Evolutionary conservation across 2,888 invertebrate genomes (phyloP), one percentile per base, ranked within the genome.

Genomic region (Argyresthia albistria): DNA sequence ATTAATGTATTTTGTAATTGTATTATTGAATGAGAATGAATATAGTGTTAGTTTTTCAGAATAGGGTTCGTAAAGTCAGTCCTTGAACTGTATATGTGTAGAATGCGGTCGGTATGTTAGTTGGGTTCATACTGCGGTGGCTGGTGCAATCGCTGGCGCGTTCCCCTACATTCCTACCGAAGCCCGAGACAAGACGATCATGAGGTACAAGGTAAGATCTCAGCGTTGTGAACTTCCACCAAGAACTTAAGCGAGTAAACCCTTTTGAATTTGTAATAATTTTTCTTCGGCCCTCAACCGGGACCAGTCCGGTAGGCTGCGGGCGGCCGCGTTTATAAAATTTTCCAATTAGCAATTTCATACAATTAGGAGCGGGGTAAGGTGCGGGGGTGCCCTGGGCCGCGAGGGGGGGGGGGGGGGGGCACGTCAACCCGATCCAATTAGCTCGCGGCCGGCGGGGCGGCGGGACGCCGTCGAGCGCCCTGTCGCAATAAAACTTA

Each of bases 401-500:
- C 25, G 60, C 65, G 57, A 63, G 60, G 59, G 64, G 59, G 67
- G 64, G 69, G 63, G 70, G 69, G 57, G 69, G 65, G 73, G 73
- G 70, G 70, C 73, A 76, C 83, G 84, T 86, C 84, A 84, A 84
- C 84, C 82, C 84, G 84, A 82, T 83, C 86, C 86, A 87, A 87
- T 87, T 87, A 87, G 86, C 81, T 77, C 74, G 87, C 79, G 86
- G 84, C 86, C 82, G 80, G 79, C 80, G 76, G 72, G 74, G 80
- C 81, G 78, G 75, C 52, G 53, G 83, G 83, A 80, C 81, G 82
- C 72, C 72, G 73, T 69, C 75, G 73, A 74, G 77, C 81, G 77
- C 76, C 76, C 84, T 82, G 88, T 87, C 87, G 82, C 87, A 84
- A 88, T 88, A 88, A 88, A 88, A 88, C 88, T 88, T 88, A 88